Evolutionary conservation across 2,888 invertebrate species (phyloP), one percentile per base, ranked within the genome.

Genomic region (Cryptophagus acutangulus): DNA sequence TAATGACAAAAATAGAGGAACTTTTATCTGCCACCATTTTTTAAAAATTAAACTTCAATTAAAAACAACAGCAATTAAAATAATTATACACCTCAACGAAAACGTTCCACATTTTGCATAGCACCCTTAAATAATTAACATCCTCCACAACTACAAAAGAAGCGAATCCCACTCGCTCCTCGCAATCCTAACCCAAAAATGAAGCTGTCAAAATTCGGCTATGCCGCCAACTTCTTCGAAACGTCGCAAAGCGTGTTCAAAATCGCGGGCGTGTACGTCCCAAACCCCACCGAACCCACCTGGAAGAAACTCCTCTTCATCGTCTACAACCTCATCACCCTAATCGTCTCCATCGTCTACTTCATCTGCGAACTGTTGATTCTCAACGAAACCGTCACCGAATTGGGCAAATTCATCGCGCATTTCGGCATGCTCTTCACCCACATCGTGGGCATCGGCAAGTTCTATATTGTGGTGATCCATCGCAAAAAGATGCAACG

Each of bases 391-490:
- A 38, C 37, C 13, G n/a, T 33, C 13, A 17, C 29, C 8, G 42
- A 42, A 9, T n/a, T 34, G 3, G 24, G 28, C 9, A 33, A 42
- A 6, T 38, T 42, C 34, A 30, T 42, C 33, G 33, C 33, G 1
- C 50, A 54, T 8, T 47, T 54, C 16, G 53, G 51, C 15, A 51
- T 54, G 52, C 28, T 54, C 37, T 40, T 52, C 5, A 54, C 52
- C 6, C 57, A 57, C 35, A 14, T 51, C 3, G 42, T 54, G 5
- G 55, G 54, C 12, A 44, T 49, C n/a, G 40, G 40, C 1, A 57
- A 57, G 33, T 41, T 54, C n/a, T 45, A 36, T 9, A 45, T 51
- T 14, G 39, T 57, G 26, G 36, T 49, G 13, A 45, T 41, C 13
- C 33, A 38, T 10, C 39, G 42, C 10, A 35, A 41, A 5, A 4